Evolutionary conservation across 2,797 vertebrate genomes (phyloP), one percentile per base, ranked within the genome.

Genomic region (Pseudomugil tenellus): DNA sequence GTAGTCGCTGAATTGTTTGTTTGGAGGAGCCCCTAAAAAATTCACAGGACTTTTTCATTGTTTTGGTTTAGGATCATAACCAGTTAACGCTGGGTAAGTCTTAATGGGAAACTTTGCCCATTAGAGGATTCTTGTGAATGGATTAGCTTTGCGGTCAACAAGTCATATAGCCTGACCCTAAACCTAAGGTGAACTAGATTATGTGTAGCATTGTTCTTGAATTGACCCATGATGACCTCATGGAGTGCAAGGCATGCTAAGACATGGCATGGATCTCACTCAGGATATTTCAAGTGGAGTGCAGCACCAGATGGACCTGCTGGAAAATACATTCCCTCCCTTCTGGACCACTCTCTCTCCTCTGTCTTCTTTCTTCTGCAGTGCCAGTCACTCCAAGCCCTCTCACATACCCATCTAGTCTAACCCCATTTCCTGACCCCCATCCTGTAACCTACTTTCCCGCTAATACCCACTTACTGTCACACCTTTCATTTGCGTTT

Each of bases 271-370:
- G 64, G 73, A 56, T 87, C 68, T 84, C 86, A 79, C 89, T 86
- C 53, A 72, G 89, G 85, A 90, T 83, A 74, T 80, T 74, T 83
- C 41, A 64, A 54, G 57, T 75, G 91, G 90, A 93, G 92, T 92
- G 88, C 82, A 55, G 69, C 84, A 48, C 79, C 91, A 93, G 83
- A 91, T 91, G 91, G 85, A 85, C 83, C 68, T 87, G 84, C 92
- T 92, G 86, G 84, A 84, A 90, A 93, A 91, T 90, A 91, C 86
- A 92, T 90, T 91, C 77, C 71, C 70, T 10, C 60, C 29, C n/a
- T 71, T 81, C 70, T 58, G n/a, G 49, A 67, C 72, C 72, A 53
- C 28, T 73, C 67, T 73, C 56, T 66, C 76, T 79, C 79, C 67
- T 17, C 74, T 26, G 70, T 77, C 51, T 23, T 79, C 67, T 81